Conservation (phyloP, 2,113 vertebrate species). For the Cololabis saira region DNA sequence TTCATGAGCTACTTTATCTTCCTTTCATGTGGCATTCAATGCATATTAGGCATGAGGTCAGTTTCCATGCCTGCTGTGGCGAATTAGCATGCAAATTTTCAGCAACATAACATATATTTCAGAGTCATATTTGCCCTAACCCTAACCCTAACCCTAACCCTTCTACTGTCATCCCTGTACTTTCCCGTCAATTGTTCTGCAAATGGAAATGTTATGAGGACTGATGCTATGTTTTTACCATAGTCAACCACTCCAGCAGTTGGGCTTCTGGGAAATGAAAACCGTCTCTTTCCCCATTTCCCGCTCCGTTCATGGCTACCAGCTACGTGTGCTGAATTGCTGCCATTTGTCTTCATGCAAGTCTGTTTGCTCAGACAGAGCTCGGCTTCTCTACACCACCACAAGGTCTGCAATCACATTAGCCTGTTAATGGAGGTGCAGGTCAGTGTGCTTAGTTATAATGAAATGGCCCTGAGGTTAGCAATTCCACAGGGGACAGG, state of each 20-base stretch:
- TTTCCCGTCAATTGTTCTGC: too few species aligned
- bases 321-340: constrained; percentile 37
- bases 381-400: constrained; percentile 47
- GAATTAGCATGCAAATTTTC: too few species aligned
- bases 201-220: background rate
- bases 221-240: background rate
- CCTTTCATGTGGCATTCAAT: too few species aligned
- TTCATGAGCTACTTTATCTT: too few species aligned
- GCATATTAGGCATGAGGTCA: too few species aligned
- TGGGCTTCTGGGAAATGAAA: background rate
- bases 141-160: too few species aligned
- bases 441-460: constrained; percentile 39
- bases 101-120: too few species aligned
- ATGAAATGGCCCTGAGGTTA: constrained; percentile 25
- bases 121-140: too few species aligned
- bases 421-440: constrained; percentile 57
- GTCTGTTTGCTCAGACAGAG: constrained; percentile 42
- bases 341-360: constrained; percentile 66
- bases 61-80: too few species aligned
- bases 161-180: too few species aligned
- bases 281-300: constrained; percentile 1
- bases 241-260: background rate
- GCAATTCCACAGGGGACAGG: background rate
- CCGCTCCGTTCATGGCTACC: constrained; percentile 14
- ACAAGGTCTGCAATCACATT: constrained; percentile 52